Percentiles rank a stretch among this genome's conserved stretches.
Conservation (phyloP, 2,888 invertebrate species). For the Orthosia cruda region DNA sequence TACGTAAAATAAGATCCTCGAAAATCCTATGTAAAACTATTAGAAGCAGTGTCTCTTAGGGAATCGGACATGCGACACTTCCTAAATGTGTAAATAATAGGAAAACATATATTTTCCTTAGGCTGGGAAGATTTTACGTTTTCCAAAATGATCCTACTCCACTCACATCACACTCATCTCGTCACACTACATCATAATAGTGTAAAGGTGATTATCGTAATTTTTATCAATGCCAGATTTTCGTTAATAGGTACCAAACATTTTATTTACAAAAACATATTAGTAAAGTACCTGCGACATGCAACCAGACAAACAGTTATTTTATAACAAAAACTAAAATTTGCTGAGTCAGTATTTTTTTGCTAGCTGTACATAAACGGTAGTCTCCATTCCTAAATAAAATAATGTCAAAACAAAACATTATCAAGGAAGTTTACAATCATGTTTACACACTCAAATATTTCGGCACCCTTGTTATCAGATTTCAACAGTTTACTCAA, state of each 20-base stretch:
- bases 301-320: background rate
- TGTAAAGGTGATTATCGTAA: too few relatives aligned
- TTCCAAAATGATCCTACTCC: too few relatives aligned
- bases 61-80: too few relatives aligned
- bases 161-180: too few relatives aligned
- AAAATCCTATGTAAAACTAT: background rate
- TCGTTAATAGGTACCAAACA: background rate
- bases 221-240: background rate
- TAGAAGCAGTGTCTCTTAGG: too few relatives aligned
- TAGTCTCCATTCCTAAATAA: background rate
- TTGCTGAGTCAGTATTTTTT: background rate
- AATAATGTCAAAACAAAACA: background rate
- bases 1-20: background rate
- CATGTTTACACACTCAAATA: slow-evolving; percentile 10
- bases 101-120: too few relatives aligned
- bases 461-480: slow-evolving; percentile 24
- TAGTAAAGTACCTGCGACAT: background rate
- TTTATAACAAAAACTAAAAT: slow-evolving; percentile 6
- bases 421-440: background rate
- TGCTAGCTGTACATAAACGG: background rate
- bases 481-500: slow-evolving; percentile 26
- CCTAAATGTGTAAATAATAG: background rate
- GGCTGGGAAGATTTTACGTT: background rate
- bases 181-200: too few relatives aligned
- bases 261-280: background rate